Evolutionary conservation across 2,888 invertebrate species (phyloP).

Genomic region (Pyrochroa serraticornis): DNA sequence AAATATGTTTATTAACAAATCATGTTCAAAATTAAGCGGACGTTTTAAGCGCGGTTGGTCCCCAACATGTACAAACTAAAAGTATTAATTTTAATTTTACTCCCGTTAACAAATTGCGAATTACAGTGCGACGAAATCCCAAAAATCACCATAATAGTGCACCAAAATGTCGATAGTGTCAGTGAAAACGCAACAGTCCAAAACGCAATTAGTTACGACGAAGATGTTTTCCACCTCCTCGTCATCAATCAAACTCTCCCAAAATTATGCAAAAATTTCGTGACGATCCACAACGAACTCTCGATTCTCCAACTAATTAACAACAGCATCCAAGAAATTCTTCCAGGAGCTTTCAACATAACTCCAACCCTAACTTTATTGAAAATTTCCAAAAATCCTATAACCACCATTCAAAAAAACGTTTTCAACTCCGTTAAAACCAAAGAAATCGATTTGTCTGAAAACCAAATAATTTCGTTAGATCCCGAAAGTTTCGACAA

Average conservation of each 20-base stretch:
- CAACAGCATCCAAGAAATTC: constrained; percentile 39
- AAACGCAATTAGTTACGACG: constrained; percentile 25
- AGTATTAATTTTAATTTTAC: constrained; percentile 15
- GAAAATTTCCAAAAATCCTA: constrained; percentile 42
- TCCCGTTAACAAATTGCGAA: constrained; percentile 23
- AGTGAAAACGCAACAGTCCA: constrained; percentile 27
- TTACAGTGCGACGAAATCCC: constrained; percentile 24
- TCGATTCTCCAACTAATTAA: constrained; percentile 41
- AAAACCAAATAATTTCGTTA: constrained; percentile 43
- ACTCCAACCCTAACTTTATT: constrained; percentile 42
- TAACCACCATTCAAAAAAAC: constrained; percentile 40
- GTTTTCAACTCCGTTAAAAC: constrained; percentile 45
- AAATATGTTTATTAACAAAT: constrained; percentile 27
- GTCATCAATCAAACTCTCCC: constrained; percentile 35
- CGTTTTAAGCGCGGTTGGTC: constrained; percentile 5
- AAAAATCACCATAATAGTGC: constrained; percentile 32
- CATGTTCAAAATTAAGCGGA: constrained; percentile 23
- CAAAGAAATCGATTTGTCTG: constrained; percentile 46
- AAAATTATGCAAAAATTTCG: constrained; percentile 34
- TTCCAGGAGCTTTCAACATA: constrained; percentile 46
- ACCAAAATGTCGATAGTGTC: constrained; percentile 33
- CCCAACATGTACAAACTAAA: constrained; percentile 11
- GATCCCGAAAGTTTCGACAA: constrained; percentile 46
- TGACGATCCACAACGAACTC: constrained; percentile 39
- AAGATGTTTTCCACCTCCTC: constrained; percentile 40